Conservation (phyloP, 2,797 vertebrate species). For the Rhodeus uyekii region DNA sequence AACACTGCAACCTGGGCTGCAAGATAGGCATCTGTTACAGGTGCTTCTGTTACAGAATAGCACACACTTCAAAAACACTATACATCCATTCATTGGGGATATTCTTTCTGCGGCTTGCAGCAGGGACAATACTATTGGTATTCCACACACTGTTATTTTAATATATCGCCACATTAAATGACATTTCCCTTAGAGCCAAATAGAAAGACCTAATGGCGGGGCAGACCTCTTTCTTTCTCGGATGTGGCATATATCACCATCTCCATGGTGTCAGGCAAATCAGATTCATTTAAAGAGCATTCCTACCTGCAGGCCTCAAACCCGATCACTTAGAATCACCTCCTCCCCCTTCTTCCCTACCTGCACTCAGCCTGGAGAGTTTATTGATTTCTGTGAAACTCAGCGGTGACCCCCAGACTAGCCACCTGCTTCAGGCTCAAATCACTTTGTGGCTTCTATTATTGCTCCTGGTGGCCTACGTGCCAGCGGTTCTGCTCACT, state of each 20-base stretch:
- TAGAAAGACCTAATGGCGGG: slow-evolving; percentile 34
- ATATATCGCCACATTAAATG: slow-evolving; percentile 58
- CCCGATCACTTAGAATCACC: slow-evolving; percentile 44
- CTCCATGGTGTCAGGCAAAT: slow-evolving; percentile 52
- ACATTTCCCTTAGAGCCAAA: slow-evolving; percentile 57
- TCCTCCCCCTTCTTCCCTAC: slow-evolving; percentile 55
- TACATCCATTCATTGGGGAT: not conserved
- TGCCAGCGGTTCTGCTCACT: not conserved
- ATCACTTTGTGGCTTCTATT: slow-evolving; percentile 47
- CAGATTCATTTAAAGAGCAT: slow-evolving; percentile 64
- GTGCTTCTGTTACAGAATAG: not conserved
- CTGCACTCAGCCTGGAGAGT: slow-evolving; percentile 49
- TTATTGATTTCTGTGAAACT: slow-evolving; percentile 58
- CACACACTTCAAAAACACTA: not conserved
- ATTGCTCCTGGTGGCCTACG: slow-evolving; percentile 34
- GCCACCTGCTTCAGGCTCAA: slow-evolving; percentile 49
- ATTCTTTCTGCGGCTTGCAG: slow-evolving; percentile 18
- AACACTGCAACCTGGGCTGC: not conserved
- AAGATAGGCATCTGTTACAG: not conserved
- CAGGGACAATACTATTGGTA: slow-evolving; percentile 48
- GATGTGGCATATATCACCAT: slow-evolving; percentile 49
- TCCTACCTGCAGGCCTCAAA: slow-evolving; percentile 51
- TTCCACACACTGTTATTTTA: slow-evolving; percentile 45
- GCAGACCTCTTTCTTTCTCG: slow-evolving; percentile 26
- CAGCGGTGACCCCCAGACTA: slow-evolving; percentile 41